These are phyloP conservation scores for Noctua pronuba DNA, from an alignment of 2,888 invertebrate species.

Conservation along the genomic window DNA sequence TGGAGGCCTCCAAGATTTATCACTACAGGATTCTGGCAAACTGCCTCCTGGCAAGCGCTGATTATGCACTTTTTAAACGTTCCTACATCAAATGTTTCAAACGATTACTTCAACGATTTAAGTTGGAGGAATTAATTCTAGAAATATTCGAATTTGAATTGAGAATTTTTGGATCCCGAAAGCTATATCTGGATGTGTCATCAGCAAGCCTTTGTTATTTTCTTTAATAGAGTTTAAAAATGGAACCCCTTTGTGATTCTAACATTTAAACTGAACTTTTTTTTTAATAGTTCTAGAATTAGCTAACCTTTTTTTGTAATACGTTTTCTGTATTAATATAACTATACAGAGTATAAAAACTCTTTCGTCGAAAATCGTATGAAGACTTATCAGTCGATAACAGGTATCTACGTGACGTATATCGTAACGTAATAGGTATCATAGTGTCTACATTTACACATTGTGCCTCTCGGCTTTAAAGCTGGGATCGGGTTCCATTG, in stretches of 20 bases:
- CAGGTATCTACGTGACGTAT: background rate
- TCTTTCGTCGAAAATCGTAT: background rate
- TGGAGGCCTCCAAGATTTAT: slow-evolving; percentile 87
- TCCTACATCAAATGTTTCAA: slow-evolving; percentile 68
- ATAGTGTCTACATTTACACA: slow-evolving; percentile 13
- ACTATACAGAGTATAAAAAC: background rate
- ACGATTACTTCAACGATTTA: slow-evolving; percentile 72
- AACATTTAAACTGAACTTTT: background rate
- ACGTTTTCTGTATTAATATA: background rate
- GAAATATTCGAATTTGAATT: slow-evolving; percentile 13
- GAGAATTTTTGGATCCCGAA: background rate
- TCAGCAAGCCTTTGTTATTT: slow-evolving; percentile 28
- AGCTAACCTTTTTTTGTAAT: background rate
- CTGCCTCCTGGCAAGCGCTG: slow-evolving; percentile 87
- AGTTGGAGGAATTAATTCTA: slow-evolving; percentile 42
- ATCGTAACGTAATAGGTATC: background rate
- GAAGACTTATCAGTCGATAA: background rate
- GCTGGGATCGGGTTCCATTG: slow-evolving; percentile 12
- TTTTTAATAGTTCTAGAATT: background rate
- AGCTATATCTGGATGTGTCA: slow-evolving; percentile 32
- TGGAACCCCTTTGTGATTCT: slow-evolving; percentile 16
- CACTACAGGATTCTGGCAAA: slow-evolving; percentile 88
- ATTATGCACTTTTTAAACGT: slow-evolving; percentile 84
- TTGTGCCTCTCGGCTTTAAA: slow-evolving; percentile 31
- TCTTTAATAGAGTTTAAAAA: slow-evolving; percentile 15